phyloP scores from a whole-genome alignment of 2,888 invertebrate species.

The Andrena dorsata region DNA sequence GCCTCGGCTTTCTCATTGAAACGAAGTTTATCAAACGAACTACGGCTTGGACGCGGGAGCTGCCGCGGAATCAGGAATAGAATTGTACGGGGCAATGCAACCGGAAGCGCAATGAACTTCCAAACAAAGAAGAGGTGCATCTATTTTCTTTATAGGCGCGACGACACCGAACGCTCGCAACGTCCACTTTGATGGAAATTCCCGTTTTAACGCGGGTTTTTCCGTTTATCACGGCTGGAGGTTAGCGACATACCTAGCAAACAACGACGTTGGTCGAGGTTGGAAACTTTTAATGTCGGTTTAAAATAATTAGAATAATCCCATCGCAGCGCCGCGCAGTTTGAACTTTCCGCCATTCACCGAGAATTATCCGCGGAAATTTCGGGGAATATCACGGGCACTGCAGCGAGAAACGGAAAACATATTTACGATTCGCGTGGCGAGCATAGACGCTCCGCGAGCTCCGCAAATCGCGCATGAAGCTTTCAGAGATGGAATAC shows the following conservation, averaged over 20 bases:
- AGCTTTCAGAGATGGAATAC: not conserved
- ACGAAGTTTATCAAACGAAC: slow-evolving; percentile 45
- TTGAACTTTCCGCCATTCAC: not conserved
- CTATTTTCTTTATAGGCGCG: slow-evolving; percentile 4
- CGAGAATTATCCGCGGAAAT: slow-evolving; percentile 15
- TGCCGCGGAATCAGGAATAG: slow-evolving; percentile 42
- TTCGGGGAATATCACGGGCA: not conserved
- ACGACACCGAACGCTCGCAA: not conserved
- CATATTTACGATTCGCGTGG: slow-evolving; percentile 10
- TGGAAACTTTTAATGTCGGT: not conserved
- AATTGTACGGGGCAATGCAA: slow-evolving; percentile 32
- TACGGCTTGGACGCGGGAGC: slow-evolving; percentile 4
- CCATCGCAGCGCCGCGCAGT: not conserved
- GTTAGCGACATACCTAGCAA: not conserved
- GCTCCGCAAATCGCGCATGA: slow-evolving; percentile 4
- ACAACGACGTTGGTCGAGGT: not conserved
- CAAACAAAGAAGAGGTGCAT: slow-evolving; percentile 25
- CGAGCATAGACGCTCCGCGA: not conserved
- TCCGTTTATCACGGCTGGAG: too few relatives aligned
- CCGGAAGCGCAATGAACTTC: slow-evolving; percentile 28
- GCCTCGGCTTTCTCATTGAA: slow-evolving; percentile 1
- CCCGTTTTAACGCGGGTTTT: not conserved
- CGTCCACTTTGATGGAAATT: not conserved
- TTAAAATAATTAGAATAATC: slow-evolving; percentile 2
- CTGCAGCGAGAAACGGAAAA: not conserved